These are phyloP conservation scores for Hemichromis elongatus DNA, from an alignment of 2,113 vertebrate species.

Conservation along the genomic window DNA sequence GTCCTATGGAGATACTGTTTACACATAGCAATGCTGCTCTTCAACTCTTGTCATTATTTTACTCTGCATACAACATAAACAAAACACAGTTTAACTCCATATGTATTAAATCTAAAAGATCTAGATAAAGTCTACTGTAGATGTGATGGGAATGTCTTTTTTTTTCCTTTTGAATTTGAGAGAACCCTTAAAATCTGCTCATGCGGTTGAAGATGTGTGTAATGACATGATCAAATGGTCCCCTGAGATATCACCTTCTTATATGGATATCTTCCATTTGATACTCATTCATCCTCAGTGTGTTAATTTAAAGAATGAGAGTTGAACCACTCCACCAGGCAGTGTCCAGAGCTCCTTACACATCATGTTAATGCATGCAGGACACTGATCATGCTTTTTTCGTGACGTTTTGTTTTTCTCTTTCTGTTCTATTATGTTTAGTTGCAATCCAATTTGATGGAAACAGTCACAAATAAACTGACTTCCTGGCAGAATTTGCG, in stretches of 20 bases:
- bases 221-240: constrained; percentile 3
- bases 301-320: neutral
- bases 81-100: neutral
- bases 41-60: neutral
- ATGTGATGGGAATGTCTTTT: neutral
- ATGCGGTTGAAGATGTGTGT: neutral
- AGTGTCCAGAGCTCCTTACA: neutral
- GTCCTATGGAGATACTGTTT: neutral
- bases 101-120: neutral
- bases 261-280: constrained; percentile 42
- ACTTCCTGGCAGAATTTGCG: neutral
- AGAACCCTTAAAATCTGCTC: neutral
- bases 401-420: neutral
- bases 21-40: neutral
- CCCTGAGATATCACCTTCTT: constrained; percentile 11
- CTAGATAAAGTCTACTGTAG: neutral
- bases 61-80: neutral
- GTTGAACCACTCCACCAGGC: neutral
- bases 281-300: neutral
- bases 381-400: neutral
- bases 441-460: neutral
- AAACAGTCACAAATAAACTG: neutral
- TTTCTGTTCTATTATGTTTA: neutral
- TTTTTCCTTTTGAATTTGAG: neutral
- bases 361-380: constrained; percentile 18